Evolutionary conservation across 2,113 vertebrate species (phyloP).

Genomic region (Phoenicopterus ruber): DNA sequence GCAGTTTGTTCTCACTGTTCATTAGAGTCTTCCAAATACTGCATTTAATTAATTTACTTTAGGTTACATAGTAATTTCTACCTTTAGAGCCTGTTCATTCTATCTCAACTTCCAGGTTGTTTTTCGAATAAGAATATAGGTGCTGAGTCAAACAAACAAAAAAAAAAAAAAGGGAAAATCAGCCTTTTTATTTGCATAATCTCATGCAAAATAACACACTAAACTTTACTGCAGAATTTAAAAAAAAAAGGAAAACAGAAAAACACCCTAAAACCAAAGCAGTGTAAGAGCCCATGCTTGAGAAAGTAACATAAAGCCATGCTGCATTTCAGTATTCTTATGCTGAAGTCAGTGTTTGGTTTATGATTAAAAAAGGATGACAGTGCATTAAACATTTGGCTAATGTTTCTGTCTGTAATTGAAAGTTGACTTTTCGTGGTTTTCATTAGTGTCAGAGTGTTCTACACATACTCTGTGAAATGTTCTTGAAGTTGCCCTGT

Average conservation of each 20-base stretch:
- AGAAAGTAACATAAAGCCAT: neutral
- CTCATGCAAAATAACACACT: neutral
- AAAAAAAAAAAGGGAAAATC: neutral
- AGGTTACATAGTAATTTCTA: neutral
- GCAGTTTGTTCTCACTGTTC: constrained; percentile 41
- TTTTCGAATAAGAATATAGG: neutral
- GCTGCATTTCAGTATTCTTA: constrained; percentile 28
- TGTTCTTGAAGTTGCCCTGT: neutral
- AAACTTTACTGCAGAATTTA: neutral
- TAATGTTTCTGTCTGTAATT: constrained; percentile 41
- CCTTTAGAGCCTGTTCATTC: neutral
- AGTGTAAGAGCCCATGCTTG: neutral
- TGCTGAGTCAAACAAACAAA: neutral
- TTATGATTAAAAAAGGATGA: constrained; percentile 41
- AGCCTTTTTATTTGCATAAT: neutral
- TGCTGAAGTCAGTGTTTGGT: constrained; percentile 25
- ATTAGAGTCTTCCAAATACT: constrained; percentile 19
- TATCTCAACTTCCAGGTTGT: neutral
- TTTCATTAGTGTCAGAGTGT: constrained; percentile 25
- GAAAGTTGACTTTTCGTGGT: constrained; percentile 18
- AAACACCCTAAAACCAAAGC: neutral
- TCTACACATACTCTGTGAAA: constrained; percentile 1
- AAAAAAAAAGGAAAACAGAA: neutral
- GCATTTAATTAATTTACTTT: constrained; percentile 41
- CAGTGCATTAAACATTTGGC: constrained; percentile 30